A percentile compares a stretch with the other conserved stretches of the same genome.
These are phyloP conservation scores for Crotalus tigris DNA, from an alignment of 2,113 vertebrate genomes.

Conservation along the genomic window DNA sequence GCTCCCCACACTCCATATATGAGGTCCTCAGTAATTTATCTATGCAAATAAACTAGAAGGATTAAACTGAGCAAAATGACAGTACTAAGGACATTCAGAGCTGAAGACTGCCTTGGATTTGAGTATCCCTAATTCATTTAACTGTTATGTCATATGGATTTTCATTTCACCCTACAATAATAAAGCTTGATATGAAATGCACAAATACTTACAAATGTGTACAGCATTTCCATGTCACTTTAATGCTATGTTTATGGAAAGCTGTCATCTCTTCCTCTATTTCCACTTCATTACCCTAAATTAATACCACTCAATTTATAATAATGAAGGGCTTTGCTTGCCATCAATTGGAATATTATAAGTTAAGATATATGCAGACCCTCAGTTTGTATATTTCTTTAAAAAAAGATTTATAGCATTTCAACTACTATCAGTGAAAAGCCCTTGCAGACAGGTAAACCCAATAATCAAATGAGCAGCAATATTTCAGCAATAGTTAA, in stretches of 20 bases:
- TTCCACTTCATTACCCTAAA: slow-evolving; percentile 18
- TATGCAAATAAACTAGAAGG: neutral
- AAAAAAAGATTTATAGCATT: slow-evolving; percentile 21
- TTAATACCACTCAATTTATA: slow-evolving; percentile 15
- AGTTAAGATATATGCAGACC: slow-evolving; percentile 18
- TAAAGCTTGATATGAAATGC: neutral
- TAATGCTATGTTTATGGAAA: neutral
- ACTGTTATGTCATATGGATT: neutral
- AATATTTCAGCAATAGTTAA: slow-evolving; percentile 47
- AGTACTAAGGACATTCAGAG: neutral
- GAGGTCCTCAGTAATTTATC: neutral
- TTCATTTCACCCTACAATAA: neutral
- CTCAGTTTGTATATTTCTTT: neutral
- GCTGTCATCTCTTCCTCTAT: neutral
- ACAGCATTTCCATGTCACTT: neutral
- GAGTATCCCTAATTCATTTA: neutral
- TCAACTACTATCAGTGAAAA: slow-evolving; percentile 42
- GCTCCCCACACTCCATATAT: neutral
- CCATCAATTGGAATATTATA: slow-evolving; percentile 11
- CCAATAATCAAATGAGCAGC: slow-evolving; percentile 41
- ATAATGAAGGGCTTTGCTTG: neutral
- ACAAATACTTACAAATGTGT: neutral
- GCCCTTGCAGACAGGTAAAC: slow-evolving; percentile 33
- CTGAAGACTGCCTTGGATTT: neutral
- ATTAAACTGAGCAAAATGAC: neutral